Conservation (phyloP, 2,888 invertebrate species). For the Halocaridina rubra region DNA sequence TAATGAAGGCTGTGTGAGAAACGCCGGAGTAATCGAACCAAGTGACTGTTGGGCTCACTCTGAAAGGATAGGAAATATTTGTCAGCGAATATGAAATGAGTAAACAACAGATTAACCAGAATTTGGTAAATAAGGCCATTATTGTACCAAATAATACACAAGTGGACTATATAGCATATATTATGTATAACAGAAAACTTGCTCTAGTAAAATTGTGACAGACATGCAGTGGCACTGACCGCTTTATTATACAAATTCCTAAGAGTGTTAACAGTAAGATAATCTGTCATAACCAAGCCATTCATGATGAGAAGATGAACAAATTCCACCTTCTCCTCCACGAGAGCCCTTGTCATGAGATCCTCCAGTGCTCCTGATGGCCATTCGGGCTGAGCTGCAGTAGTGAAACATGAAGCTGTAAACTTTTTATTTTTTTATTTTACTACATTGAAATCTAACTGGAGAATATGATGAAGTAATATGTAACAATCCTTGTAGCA, state of each 20-base stretch:
- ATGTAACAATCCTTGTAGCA: background rate
- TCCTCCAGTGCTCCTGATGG: conserved; percentile 67
- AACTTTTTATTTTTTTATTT: too few species aligned
- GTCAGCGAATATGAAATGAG: too few species aligned
- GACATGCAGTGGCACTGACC: too few species aligned
- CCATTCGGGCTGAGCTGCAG: conserved; percentile 59
- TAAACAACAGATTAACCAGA: too few species aligned
- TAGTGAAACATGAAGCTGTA: conserved; percentile 22
- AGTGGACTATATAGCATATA: too few species aligned
- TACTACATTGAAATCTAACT: too few species aligned
- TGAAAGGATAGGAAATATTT: background rate
- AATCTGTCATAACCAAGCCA: conserved; percentile 69
- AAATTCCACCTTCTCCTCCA: conserved; percentile 68
- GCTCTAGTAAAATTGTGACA: too few species aligned
- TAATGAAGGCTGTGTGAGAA: background rate
- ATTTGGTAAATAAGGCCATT: too few species aligned
- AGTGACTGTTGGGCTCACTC: conserved; percentile 46
- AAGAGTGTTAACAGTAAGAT: conserved; percentile 67
- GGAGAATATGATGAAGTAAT: too few species aligned
- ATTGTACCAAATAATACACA: too few species aligned
- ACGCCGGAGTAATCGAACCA: conserved; percentile 22
- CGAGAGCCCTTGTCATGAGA: conserved; percentile 67
- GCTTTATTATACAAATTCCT: conserved; percentile 67
- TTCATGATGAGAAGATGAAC: conserved; percentile 69
- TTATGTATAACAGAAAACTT: too few species aligned